Evolutionary conservation across 1,140 invertebrate species (phyloP).

Genomic region (Aphis gossypii): DNA sequence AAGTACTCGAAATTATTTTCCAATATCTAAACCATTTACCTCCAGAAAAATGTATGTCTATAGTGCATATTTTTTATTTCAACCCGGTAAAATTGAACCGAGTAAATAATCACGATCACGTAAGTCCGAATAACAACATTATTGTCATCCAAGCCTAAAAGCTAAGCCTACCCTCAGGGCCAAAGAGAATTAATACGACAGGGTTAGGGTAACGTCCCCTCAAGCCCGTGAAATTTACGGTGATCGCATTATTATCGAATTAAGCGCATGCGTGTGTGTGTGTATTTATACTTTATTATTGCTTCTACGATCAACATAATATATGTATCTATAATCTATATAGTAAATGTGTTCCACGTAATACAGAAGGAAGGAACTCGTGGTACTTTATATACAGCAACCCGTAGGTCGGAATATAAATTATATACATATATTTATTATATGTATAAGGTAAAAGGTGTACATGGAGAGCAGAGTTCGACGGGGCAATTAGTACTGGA

Average conservation of each 20-base stretch:
- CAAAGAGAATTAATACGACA: not conserved
- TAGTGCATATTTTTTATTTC: not conserved
- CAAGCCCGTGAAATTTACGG: not conserved
- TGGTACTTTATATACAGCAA: not conserved
- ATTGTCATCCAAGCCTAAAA: not conserved
- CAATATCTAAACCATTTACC: not conserved
- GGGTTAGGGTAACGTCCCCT: not conserved
- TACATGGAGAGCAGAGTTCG: not conserved
- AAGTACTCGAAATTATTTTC: too few relatives aligned
- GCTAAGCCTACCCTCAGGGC: not conserved
- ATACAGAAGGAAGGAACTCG: not conserved
- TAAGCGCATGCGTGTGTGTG: not conserved
- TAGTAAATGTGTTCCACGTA: not conserved
- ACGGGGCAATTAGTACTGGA: not conserved
- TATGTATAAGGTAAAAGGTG: not conserved
- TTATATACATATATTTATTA: not conserved
- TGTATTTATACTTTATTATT: not conserved
- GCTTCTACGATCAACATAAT: not conserved
- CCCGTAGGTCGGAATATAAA: not conserved
- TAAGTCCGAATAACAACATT: not conserved
- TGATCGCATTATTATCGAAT: not conserved
- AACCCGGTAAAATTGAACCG: not conserved
- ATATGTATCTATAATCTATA: not conserved
- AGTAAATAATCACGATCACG: not conserved
- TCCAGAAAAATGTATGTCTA: not conserved